Evolutionary conservation across 2,113 vertebrate species (phyloP).

Genomic region (Geothlypis trichas): DNA sequence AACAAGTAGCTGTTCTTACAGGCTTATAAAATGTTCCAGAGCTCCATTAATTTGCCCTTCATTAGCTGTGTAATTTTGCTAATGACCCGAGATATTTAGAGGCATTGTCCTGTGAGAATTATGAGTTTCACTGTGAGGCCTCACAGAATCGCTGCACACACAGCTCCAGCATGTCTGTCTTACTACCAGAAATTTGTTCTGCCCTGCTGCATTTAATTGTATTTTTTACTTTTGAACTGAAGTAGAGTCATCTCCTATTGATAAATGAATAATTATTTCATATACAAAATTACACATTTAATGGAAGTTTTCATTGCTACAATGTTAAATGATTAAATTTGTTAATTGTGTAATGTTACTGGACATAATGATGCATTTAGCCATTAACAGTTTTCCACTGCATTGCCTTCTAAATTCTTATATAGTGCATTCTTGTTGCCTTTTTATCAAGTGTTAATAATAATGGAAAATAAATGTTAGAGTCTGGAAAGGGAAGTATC

Average conservation of each 20-base stretch:
- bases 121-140: constrained; percentile 1
- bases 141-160: not conserved
- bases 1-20: constrained; percentile 69
- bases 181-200: constrained; percentile 30
- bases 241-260: constrained; percentile 34
- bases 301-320: constrained; percentile 47
- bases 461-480: not conserved
- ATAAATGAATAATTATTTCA: constrained; percentile 63
- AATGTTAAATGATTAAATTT: constrained; percentile 58
- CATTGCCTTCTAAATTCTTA: constrained; percentile 1
- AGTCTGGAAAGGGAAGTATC: not conserved
- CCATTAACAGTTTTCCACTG: constrained; percentile 41
- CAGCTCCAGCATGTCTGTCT: not conserved
- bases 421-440: not conserved
- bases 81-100: constrained; percentile 67
- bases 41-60: constrained; percentile 72
- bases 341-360: constrained; percentile 44
- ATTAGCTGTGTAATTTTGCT: constrained; percentile 74
- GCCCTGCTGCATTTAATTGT: constrained; percentile 41
- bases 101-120: constrained; percentile 52
- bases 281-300: constrained; percentile 44
- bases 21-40: constrained; percentile 65
- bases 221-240: constrained; percentile 41
- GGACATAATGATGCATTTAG: constrained; percentile 35
- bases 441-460: constrained; percentile 1